These are phyloP conservation scores for Orchesellides sinensis DNA, from an alignment of 2,888 invertebrate species.

Conservation along the genomic window DNA sequence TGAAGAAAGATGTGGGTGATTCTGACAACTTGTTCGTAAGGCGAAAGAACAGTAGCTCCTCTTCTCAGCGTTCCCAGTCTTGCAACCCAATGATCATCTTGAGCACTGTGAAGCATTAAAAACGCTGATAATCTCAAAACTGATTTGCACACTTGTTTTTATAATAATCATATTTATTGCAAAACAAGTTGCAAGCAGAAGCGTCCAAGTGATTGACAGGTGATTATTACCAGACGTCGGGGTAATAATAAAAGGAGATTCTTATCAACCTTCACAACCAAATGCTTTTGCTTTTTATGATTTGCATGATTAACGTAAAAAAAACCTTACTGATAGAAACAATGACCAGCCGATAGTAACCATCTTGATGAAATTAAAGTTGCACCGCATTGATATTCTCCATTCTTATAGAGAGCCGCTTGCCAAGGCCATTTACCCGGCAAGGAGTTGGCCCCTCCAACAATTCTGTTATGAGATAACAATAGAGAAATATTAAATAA, in stretches of 20 bases:
- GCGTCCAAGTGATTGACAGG: slow-evolving; percentile 8
- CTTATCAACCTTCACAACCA: background rate
- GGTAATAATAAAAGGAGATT: background rate
- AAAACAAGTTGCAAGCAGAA: background rate
- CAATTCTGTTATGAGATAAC: slow-evolving; percentile 86
- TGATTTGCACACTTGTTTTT: background rate
- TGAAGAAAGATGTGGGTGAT: slow-evolving; percentile 84
- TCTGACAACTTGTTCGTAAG: slow-evolving; percentile 85
- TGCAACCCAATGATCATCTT: slow-evolving; percentile 88
- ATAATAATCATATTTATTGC: no score
- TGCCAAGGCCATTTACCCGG: slow-evolving; percentile 89
- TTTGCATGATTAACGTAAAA: no score
- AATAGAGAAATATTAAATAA: background rate
- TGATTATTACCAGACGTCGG: background rate
- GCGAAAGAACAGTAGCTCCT: slow-evolving; percentile 85
- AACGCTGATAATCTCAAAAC: no score
- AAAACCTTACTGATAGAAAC: slow-evolving; percentile 85
- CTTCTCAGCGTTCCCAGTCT: slow-evolving; percentile 86
- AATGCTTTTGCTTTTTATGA: background rate
- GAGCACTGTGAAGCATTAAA: slow-evolving; percentile 79
- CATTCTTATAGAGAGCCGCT: slow-evolving; percentile 90
- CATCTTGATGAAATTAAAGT: slow-evolving; percentile 85
- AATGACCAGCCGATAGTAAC: slow-evolving; percentile 89
- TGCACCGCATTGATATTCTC: slow-evolving; percentile 90
- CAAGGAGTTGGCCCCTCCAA: slow-evolving; percentile 87